Percentiles rank a stretch among this genome's conserved stretches.
Evolutionary conservation across 2,113 vertebrate species (phyloP).

Genomic region (Peromyscus maniculatus): DNA sequence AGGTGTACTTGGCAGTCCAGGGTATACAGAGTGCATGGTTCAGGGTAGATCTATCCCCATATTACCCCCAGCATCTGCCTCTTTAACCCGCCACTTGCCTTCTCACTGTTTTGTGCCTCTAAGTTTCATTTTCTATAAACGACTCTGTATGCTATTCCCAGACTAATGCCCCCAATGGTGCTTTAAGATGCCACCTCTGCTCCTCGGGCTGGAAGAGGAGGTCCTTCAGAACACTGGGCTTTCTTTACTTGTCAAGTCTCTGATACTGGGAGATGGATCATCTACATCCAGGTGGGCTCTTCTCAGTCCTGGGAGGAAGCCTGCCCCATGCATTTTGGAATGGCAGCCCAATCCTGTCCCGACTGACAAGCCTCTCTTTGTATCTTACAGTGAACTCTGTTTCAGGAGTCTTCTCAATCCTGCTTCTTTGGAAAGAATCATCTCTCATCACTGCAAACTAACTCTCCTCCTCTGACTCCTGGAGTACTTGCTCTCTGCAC

Average conservation of each 20-base stretch:
- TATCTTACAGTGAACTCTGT: not conserved
- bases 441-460: not conserved
- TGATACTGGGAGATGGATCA: not conserved
- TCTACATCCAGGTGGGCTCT: not conserved
- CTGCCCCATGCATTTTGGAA: not conserved
- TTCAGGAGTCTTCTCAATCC: not conserved
- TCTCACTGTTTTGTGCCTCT: not conserved
- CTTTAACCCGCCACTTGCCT: not conserved
- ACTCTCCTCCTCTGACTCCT: not conserved
- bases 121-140: not conserved
- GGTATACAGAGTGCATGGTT: not conserved
- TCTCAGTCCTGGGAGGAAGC: not conserved
- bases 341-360: not conserved
- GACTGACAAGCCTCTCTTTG: not conserved
- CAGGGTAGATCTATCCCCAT: not conserved
- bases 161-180: not conserved
- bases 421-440: not conserved
- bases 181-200: not conserved
- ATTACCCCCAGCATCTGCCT: not conserved
- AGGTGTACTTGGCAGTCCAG: slow-evolving; percentile 67
- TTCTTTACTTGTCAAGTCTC: not conserved
- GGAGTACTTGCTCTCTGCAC: not conserved
- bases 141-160: no score
- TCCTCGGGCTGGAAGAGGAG: not conserved
- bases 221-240: not conserved